Evolutionary conservation across 2,113 vertebrate genomes (phyloP), one percentile per base, ranked within the genome.

Genomic region (Nothocercus julius): DNA sequence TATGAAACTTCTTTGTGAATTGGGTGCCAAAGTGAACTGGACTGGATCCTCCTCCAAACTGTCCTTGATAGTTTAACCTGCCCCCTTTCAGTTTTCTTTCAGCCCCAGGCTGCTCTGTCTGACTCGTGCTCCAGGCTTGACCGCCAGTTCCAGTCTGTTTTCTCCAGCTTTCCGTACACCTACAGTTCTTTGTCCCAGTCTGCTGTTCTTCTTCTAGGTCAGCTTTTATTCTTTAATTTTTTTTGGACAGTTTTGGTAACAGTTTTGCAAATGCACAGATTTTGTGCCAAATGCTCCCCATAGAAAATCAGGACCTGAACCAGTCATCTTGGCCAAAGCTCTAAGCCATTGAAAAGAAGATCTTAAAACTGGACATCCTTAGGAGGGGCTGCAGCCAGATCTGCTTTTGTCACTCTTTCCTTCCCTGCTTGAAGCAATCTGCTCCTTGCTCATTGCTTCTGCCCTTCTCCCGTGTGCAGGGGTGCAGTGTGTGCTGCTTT

Each of bases 401-500:
- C 68, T 30, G 81, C 74, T 70, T 32, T 2, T 25, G 34, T 85
- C 74, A 45, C 27, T 45, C 61, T 54, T n/a, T 81, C 68, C 80
- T 72, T 51, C 72, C 66, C 88, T 77, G 96, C 87, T 92, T 91
- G 53, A 16, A 93, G 73, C 85, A 68, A 7, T 62, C 66, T 86
- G 76, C 56, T 90, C 93, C 70, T 83, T 45, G 85, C 85, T 80
- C 44, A 0, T 36, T 7, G n/a, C 85, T 42, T 8, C 85, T 15
- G 0, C 75, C 85, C 67, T 63, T 51, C 45, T 82, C 58, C 47
- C 7, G 67, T 11, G 3, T 73, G 16, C 76, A 51, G 73, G 70
- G 24, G 22, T 51, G 82, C 58, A 19, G 3, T 6, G 30, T 18
- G 82, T 4, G 2, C 89, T 19, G 13, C 89, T 90, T 67, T n/a